Base-by-base conservation (phyloP, 1,140 invertebrate genomes). In the Bombus vancouverensis region DNA sequence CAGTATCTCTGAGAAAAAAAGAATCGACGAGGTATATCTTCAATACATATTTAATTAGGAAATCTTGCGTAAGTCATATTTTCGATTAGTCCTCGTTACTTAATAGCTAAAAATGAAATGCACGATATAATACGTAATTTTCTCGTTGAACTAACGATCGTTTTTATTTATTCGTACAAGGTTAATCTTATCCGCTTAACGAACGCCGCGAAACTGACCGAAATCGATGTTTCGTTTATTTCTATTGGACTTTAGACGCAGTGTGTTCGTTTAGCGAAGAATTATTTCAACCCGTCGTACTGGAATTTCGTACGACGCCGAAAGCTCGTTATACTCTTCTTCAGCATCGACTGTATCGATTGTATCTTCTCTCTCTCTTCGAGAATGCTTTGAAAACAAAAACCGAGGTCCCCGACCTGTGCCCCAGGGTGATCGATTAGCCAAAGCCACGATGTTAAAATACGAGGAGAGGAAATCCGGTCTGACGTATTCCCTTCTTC, bases 381-480 rank as follows among this genome's bases (percentile, higher is more conserved):
- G 53, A 34, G 66, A 59, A 62, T 59, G 66, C 68, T 79, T 77
- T 71, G 47, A 74, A 88, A 53, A 75, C 75, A 78, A 84, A 87
- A 71, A 83, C 81, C 73, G 81, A 87, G 81, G 87, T 72, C 76
- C 28, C 44, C 75, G 81, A 88, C 87, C 86, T 84, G 32, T 81
- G 83, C 80, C 74, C 86, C 72, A 71, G 78, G 86, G 77, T 86
- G 86, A 88, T 87, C 86, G 80, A 87, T 78, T 81, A 68, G 81
- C 81, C 34, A 65, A 47, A 86, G 70, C 87, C 71, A 25, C 32
- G 73, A 78, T 65, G 80, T 85, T 88, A 86, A 88, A 72, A 86
- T 79, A 71, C 88, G 47, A 77, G 57, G n/a, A 62, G 62, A 86
- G 87, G 88, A 89, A 88, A 89, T 89, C 87, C 83, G 88, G 83